A percentile compares a stretch with the other conserved stretches of the same genome.
phyloP scores from a whole-genome alignment of 2,888 invertebrate genomes.

The Ryuthela nishihirai region DNA sequence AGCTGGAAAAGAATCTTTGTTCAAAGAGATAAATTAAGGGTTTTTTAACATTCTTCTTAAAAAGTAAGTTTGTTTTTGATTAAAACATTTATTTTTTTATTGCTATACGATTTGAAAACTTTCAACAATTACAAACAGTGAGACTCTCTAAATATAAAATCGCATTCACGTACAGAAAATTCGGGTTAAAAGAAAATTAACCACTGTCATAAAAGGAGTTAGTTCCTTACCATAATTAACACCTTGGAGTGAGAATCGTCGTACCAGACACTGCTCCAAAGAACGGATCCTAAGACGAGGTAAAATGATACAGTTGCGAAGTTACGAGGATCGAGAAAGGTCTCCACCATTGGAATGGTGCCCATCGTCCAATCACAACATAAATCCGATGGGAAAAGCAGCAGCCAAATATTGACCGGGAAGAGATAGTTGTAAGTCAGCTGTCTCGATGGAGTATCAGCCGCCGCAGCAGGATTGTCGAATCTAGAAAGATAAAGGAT shows the following conservation, averaged over 20 bases:
- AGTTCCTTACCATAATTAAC: slow-evolving; percentile 20
- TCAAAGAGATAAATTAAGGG: too few relatives aligned
- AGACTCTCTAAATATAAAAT: too few relatives aligned
- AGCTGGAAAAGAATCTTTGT: too few relatives aligned
- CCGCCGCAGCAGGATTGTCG: slow-evolving; percentile 96
- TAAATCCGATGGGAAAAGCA: slow-evolving; percentile 80
- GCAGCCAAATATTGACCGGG: slow-evolving; percentile 82
- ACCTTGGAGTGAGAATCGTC: slow-evolving; percentile 14
- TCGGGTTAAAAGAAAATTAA: too few relatives aligned
- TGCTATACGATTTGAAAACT: too few relatives aligned
- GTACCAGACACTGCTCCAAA: slow-evolving; percentile 15
- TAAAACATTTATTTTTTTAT: too few relatives aligned
- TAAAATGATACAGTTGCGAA: slow-evolving; percentile 60
- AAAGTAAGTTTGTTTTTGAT: too few relatives aligned
- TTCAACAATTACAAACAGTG: too few relatives aligned
- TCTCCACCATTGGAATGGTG: slow-evolving; percentile 78
- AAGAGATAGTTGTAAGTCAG: slow-evolving; percentile 92
- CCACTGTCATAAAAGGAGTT: too few relatives aligned
- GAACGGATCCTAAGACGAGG: slow-evolving; percentile 8
- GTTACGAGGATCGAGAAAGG: slow-evolving; percentile 75
- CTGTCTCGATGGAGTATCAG: slow-evolving; percentile 75
- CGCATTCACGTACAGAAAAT: too few relatives aligned
- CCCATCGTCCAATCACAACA: slow-evolving; percentile 99
- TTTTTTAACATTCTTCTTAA: too few relatives aligned
- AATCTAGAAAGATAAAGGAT: slow-evolving; percentile 60